phyloP scores from a whole-genome alignment of 2,113 vertebrate genomes.

The Sinosuthora webbiana region DNA sequence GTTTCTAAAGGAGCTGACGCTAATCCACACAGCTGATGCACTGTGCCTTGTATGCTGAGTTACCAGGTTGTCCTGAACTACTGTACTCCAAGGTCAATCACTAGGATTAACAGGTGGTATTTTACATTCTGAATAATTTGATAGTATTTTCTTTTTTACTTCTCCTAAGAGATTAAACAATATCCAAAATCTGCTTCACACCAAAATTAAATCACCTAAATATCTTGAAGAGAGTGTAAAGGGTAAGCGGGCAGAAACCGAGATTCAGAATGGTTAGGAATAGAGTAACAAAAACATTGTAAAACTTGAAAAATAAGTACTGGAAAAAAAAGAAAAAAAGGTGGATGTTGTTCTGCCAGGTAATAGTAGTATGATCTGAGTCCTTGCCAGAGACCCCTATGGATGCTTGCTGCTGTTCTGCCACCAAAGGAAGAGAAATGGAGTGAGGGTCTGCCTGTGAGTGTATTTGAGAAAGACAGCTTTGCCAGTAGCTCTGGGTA shows the following conservation, averaged over 20 bases:
- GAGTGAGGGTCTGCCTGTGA: neutral
- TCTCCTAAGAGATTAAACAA: neutral
- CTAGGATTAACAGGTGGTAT: neutral
- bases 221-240: neutral
- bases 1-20: neutral
- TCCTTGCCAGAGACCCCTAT: neutral
- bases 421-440: neutral
- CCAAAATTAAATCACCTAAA: neutral
- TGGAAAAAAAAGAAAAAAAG: neutral
- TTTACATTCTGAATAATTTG: neutral
- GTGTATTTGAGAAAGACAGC: neutral
- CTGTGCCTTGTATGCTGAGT: neutral
- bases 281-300: neutral
- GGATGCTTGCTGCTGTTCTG: neutral
- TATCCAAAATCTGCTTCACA: neutral
- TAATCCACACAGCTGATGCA: neutral
- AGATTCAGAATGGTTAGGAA: neutral
- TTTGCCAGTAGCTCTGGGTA: neutral
- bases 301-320: neutral
- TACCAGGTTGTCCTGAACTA: neutral
- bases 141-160: neutral
- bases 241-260: neutral
- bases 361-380: neutral
- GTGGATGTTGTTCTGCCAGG: neutral
- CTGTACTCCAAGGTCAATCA: neutral